phyloP scores from a whole-genome alignment of 2,797 vertebrate species.

The Stomatorhinus walkeri region DNA sequence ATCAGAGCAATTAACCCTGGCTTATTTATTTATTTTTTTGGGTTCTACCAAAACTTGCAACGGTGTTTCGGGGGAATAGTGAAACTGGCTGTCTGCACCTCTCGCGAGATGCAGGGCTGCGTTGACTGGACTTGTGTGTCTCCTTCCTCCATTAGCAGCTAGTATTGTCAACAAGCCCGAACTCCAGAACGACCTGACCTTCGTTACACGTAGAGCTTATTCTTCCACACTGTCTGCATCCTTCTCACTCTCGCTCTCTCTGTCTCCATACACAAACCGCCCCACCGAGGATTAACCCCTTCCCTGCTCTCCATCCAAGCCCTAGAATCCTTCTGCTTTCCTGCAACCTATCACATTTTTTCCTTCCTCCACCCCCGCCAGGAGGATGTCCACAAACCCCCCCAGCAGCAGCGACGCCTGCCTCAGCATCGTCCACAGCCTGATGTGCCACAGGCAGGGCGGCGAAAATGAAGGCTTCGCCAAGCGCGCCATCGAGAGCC shows the following conservation, averaged over 20 bases:
- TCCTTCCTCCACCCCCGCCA: not conserved
- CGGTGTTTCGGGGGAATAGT: not conserved
- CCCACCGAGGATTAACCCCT: constrained; percentile 30
- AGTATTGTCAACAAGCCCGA: not conserved
- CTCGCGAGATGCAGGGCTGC: not conserved
- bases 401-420: constrained; percentile 66
- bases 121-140: not conserved
- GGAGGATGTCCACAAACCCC: constrained; percentile 59
- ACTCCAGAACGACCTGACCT: not conserved
- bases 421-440: constrained; percentile 73
- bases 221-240: constrained; percentile 9
- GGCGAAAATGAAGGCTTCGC: constrained; percentile 73
- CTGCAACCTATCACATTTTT: not conserved
- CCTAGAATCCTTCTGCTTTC: not conserved
- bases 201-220: constrained; percentile 1
- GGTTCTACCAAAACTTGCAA: not conserved
- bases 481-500: constrained; percentile 74
- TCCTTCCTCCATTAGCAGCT: not conserved
- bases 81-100: not conserved
- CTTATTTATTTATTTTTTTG: not conserved
- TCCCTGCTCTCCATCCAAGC: constrained; percentile 5
- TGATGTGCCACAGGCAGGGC: constrained; percentile 75
- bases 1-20: not conserved
- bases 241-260: constrained; percentile 17
- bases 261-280: not conserved